Percentiles rank a stretch among this genome's conserved stretches.
These are phyloP conservation scores for Todus mexicanus DNA, from an alignment of 2,797 vertebrate genomes.

Conservation along the genomic window DNA sequence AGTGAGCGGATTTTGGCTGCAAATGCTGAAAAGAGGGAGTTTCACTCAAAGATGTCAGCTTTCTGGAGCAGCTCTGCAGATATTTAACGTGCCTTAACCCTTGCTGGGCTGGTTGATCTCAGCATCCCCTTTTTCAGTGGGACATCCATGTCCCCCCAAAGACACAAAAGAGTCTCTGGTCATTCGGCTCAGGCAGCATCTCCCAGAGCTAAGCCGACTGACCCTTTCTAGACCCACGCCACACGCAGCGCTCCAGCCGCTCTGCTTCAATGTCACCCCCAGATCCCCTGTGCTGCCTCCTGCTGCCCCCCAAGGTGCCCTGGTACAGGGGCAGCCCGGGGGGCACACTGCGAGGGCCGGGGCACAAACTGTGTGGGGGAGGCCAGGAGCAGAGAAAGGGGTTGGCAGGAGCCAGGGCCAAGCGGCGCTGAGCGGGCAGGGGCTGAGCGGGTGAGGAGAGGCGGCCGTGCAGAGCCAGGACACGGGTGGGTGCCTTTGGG, in stretches of 20 bases:
- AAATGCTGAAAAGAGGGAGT: not conserved
- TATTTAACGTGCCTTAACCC: not conserved
- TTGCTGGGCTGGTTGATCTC: not conserved
- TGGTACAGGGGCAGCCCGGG: rapidly evolving
- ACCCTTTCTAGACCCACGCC: not conserved
- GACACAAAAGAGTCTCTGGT: rapidly evolving
- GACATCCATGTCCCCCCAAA: not conserved
- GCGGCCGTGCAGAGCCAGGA: not conserved
- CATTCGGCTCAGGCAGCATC: not conserved
- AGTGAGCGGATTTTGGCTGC: not conserved
- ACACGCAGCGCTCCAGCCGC: not conserved
- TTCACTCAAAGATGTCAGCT: not conserved
- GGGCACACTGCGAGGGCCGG: not conserved
- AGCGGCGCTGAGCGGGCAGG: rapidly evolving
- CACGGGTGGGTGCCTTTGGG: not conserved
- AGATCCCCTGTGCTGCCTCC: rapidly evolving
- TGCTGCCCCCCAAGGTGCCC: not conserved
- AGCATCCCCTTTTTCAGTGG: not conserved
- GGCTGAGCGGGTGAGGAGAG: not conserved
- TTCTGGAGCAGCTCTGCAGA: not conserved
- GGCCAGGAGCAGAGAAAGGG: not conserved
- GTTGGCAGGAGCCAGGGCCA: not conserved
- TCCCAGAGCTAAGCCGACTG: not conserved
- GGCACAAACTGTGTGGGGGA: not conserved
- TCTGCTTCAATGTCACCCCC: not conserved